These are phyloP conservation scores for Lagocephalus sceleratus DNA, from an alignment of 2,797 vertebrate genomes.

Conservation along the genomic window DNA sequence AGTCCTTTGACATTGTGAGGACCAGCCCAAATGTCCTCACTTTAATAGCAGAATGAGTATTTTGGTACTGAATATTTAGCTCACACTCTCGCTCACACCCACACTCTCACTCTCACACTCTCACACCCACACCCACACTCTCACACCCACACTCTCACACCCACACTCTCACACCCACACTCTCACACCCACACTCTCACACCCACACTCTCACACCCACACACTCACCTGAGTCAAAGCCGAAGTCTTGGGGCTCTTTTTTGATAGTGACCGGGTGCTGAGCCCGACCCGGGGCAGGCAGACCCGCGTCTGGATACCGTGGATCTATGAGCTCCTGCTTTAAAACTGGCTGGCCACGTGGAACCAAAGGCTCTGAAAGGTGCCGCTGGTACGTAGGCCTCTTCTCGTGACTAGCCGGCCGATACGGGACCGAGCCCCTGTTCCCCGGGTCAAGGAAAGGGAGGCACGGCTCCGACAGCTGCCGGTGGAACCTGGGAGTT, in stretches of 20 bases:
- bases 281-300: slow-evolving; percentile 61
- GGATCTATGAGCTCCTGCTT: slow-evolving; percentile 91
- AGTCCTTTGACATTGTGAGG: too few relatives aligned
- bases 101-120: too few relatives aligned
- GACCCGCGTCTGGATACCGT: slow-evolving; percentile 75
- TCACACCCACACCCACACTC: too few relatives aligned
- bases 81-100: too few relatives aligned
- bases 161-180: too few relatives aligned
- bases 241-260: slow-evolving; percentile 90
- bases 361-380: slow-evolving; percentile 85
- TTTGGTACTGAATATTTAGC: too few relatives aligned
- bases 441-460: slow-evolving; percentile 71
- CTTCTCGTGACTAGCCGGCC: slow-evolving; percentile 60
- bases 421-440: slow-evolving; percentile 69
- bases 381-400: slow-evolving; percentile 88
- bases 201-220: too few relatives aligned
- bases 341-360: slow-evolving; percentile 77
- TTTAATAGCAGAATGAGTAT: too few relatives aligned
- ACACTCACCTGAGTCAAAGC: slow-evolving; percentile 82
- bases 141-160: too few relatives aligned
- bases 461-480: slow-evolving; percentile 86
- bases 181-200: too few relatives aligned
- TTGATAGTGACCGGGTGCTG: slow-evolving; percentile 83
- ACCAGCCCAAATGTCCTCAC: too few relatives aligned
- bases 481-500: slow-evolving; percentile 86